phyloP scores from a whole-genome alignment of 2,797 vertebrate genomes.

The Epinephelus malabaricus region DNA sequence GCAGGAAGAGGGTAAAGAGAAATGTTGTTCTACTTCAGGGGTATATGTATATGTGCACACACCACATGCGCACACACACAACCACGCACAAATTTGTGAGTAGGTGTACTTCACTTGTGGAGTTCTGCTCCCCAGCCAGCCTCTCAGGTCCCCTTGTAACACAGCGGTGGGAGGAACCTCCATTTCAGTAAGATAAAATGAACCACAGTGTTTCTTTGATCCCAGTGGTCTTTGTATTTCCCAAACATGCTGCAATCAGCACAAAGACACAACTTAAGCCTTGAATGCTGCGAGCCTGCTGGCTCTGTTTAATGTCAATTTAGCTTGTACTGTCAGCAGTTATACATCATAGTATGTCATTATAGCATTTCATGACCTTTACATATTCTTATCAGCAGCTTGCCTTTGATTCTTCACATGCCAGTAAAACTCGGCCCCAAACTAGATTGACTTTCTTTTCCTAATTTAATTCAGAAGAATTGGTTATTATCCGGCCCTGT shows the following conservation, averaged over 20 bases:
- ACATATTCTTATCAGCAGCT: conserved; percentile 21
- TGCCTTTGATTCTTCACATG: conserved; percentile 36
- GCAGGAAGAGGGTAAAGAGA: conserved; percentile 70
- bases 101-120: conserved; percentile 32
- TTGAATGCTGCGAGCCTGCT: conserved; percentile 42
- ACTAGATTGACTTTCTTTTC: background rate
- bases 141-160: conserved; percentile 51
- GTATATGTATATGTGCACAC: background rate
- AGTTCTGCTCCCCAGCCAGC: conserved; percentile 48
- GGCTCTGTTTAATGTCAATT: conserved; percentile 65
- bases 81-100: conserved; percentile 27
- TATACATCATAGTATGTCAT: conserved; percentile 54
- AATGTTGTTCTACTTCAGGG: conserved; percentile 69
- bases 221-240: conserved; percentile 61
- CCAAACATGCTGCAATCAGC: conserved; percentile 65
- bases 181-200: conserved; percentile 65
- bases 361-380: conserved; percentile 52
- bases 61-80: background rate
- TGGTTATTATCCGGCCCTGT: background rate
- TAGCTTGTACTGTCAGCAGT: conserved; percentile 60
- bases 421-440: conserved; percentile 18
- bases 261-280: conserved; percentile 56
- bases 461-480: conserved; percentile 16
- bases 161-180: conserved; percentile 52
- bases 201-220: conserved; percentile 72